Percentiles rank a stretch among this genome's conserved stretches.
These are phyloP conservation scores for Drosophila fuyamai DNA, from an alignment of 1,140 invertebrate genomes.

Conservation along the genomic window DNA sequence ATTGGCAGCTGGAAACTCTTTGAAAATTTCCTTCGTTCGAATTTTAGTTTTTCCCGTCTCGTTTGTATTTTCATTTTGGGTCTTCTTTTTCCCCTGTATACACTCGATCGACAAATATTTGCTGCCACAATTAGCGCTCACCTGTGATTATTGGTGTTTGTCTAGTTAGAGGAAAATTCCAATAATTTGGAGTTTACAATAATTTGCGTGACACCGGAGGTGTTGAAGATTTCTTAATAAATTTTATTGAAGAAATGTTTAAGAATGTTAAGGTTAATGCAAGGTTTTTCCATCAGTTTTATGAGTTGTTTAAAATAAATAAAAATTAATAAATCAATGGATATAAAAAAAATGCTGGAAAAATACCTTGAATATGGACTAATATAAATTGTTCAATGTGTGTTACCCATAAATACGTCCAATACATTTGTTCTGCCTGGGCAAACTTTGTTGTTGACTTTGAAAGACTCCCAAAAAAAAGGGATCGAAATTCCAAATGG, in stretches of 20 bases:
- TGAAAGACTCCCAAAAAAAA: neutral
- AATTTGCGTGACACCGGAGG: neutral
- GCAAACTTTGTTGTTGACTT: too few relatives aligned
- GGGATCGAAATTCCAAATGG: constrained; percentile 10
- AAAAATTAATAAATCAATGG: too few relatives aligned
- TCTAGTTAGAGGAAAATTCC: neutral
- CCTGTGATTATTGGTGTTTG: constrained; percentile 18
- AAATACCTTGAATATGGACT: too few relatives aligned
- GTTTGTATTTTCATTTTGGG: neutral
- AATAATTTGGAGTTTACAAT: neutral
- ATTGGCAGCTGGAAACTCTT: constrained; percentile 36
- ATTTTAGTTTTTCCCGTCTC: constrained; percentile 8
- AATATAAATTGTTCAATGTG: too few relatives aligned
- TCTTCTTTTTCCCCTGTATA: neutral
- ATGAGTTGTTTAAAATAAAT: too few relatives aligned
- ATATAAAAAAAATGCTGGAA: too few relatives aligned
- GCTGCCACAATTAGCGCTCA: constrained; percentile 24
- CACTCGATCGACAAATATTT: constrained; percentile 30
- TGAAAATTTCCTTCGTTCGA: constrained; percentile 12
- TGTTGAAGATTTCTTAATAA: neutral
- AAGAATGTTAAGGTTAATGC: too few relatives aligned
- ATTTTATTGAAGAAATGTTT: neutral
- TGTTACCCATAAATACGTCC: neutral
- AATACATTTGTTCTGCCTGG: neutral
- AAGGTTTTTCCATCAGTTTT: too few relatives aligned